A percentile compares a stretch with the other conserved stretches of the same genome.
Evolutionary conservation across 53 echinoderm and acorn worm species (phyloP).

Genomic region (Apostichopus leukothele): DNA sequence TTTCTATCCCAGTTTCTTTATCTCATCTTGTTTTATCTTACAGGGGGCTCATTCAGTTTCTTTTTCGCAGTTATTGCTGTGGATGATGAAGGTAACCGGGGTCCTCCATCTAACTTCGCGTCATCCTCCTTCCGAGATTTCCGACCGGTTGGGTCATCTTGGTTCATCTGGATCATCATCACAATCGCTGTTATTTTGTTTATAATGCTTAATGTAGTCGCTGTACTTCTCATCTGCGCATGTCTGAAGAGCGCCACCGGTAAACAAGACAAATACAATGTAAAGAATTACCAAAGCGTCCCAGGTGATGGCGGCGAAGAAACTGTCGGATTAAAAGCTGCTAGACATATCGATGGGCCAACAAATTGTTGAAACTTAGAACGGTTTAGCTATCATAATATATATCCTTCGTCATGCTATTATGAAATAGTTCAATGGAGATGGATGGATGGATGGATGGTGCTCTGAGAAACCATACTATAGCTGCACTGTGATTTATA

Average conservation of each 20-base stretch:
- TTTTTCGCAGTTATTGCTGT: slow-evolving; percentile 77
- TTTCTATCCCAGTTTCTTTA: neutral
- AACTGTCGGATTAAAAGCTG: neutral
- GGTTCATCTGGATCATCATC: slow-evolving; percentile 35
- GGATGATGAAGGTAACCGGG: slow-evolving; percentile 73
- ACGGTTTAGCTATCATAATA: neutral
- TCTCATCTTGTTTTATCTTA: neutral
- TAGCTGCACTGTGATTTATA: too few species aligned
- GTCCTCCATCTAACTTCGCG: slow-evolving; percentile 80
- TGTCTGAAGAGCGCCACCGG: slow-evolving; percentile 20
- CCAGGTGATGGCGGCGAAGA: neutral
- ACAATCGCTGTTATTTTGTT: slow-evolving; percentile 7
- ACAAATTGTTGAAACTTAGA: neutral
- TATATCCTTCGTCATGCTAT: too few species aligned
- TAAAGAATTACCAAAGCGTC: slow-evolving; percentile 2
- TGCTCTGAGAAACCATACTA: too few species aligned
- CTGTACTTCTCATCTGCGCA: slow-evolving; percentile 4
- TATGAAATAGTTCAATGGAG: too few species aligned
- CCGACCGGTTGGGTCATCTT: slow-evolving; percentile 25
- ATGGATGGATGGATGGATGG: too few species aligned
- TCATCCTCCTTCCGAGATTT: slow-evolving; percentile 45
- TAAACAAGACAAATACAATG: slow-evolving; percentile 23
- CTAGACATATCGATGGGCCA: neutral
- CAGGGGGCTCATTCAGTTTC: slow-evolving; percentile 57
- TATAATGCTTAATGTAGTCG: neutral